Conservation (phyloP, 2,888 invertebrate species). For the Diplazon laetatorius region DNA sequence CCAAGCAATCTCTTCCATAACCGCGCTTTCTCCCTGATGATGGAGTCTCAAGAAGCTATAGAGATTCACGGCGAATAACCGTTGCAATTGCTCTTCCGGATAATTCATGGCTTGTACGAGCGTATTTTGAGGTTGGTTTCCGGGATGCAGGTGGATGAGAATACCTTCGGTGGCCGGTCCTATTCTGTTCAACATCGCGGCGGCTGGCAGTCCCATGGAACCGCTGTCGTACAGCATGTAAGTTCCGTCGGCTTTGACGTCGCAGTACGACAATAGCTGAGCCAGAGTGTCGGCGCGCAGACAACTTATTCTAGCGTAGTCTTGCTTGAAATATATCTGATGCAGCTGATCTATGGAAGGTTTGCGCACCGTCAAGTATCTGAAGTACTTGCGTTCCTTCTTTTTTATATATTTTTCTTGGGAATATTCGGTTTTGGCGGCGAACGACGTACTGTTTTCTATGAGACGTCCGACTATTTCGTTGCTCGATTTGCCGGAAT, state of each 20-base stretch:
- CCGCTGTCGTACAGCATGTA: constrained; percentile 95
- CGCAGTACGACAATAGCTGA: constrained; percentile 92
- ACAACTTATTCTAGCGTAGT: constrained; percentile 89
- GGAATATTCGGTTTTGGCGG: constrained; percentile 94
- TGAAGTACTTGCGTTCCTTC: constrained; percentile 96
- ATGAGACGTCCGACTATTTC: constrained; percentile 94
- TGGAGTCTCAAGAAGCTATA: constrained; percentile 89
- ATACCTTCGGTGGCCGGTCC: constrained; percentile 86
- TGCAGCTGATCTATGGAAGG: constrained; percentile 92
- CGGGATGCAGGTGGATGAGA: constrained; percentile 91
- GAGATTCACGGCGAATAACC: constrained; percentile 90
- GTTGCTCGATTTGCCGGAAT: constrained; percentile 89
- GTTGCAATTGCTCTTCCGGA: constrained; percentile 86
- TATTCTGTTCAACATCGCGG: constrained; percentile 91
- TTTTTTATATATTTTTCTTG: constrained; percentile 97
- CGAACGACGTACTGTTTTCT: constrained; percentile 95
- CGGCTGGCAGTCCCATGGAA: constrained; percentile 92
- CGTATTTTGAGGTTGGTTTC: constrained; percentile 91
- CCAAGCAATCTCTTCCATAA: constrained; percentile 58
- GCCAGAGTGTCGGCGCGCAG: constrained; percentile 94
- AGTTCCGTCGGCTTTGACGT: constrained; percentile 90
- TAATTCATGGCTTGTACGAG: constrained; percentile 92
- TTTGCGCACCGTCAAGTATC: constrained; percentile 90
- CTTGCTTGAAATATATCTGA: constrained; percentile 92
- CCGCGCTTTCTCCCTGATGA: constrained; percentile 85